Evolutionary conservation across 2,888 invertebrate species (phyloP).

Genomic region (Clusia tigrina): DNA sequence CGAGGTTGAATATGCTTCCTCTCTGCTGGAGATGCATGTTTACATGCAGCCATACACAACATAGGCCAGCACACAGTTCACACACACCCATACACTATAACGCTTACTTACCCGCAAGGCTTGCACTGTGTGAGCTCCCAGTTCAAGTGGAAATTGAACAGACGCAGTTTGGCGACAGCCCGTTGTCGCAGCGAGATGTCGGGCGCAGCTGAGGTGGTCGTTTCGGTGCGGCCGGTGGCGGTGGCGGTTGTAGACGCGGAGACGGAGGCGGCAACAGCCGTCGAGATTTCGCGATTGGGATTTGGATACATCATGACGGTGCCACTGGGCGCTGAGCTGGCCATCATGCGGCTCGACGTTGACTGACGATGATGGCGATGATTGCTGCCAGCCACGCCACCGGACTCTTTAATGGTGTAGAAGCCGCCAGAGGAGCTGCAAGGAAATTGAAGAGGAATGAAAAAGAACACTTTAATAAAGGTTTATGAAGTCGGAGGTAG

Average conservation of each 20-base stretch:
- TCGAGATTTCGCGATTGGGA: constrained; percentile 39
- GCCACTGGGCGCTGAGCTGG: constrained; percentile 59
- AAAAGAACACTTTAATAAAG: neutral
- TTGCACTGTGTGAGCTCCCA: constrained; percentile 66
- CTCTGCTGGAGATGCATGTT: too few relatives aligned
- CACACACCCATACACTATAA: neutral
- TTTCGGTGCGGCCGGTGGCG: constrained; percentile 29
- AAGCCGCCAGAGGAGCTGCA: constrained; percentile 58
- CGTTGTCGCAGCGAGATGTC: constrained; percentile 63
- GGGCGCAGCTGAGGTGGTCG: constrained; percentile 45
- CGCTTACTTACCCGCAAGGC: constrained; percentile 63
- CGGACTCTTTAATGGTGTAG: constrained; percentile 54
- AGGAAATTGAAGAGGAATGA: constrained; percentile 11
- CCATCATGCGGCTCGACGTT: constrained; percentile 46
- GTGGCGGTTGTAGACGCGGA: neutral
- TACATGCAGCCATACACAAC: too few relatives aligned
- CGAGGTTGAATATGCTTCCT: too few relatives aligned
- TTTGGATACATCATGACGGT: constrained; percentile 62
- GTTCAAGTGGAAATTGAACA: constrained; percentile 65
- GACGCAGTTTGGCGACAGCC: constrained; percentile 64
- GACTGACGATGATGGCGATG: constrained; percentile 35
- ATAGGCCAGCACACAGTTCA: neutral
- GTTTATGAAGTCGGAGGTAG: neutral
- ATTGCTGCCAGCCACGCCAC: constrained; percentile 27
- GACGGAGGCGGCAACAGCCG: constrained; percentile 15